Evolutionary conservation across 1,140 invertebrate genomes (phyloP), one percentile per base, ranked within the genome.

Genomic region (Archivesica marissinica): DNA sequence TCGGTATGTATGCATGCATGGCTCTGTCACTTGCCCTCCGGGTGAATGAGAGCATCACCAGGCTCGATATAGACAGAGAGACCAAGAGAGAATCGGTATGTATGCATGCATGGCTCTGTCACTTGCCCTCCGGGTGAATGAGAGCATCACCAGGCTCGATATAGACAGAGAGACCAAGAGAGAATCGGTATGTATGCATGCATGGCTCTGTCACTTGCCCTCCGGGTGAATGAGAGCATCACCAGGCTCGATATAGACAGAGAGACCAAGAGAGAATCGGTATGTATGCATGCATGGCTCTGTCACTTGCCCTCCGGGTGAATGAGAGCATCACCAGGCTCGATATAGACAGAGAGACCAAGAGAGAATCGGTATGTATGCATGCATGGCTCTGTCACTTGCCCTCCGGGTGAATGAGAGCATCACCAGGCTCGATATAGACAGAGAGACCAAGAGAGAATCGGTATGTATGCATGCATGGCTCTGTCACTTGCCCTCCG

Each of bases 211-310:
- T 95, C 96, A 33, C 94, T 95, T 52, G 96, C 96, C 2, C 94
- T 98, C 90, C 96, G 96, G 92, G 96, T 96, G 11, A 97, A 97
- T 93, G 95, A 94, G 68, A 96, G 95, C 38, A 94, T 97, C 59
- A 97, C 96, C 11, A 95, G 96, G 89, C 95, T 98, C n/a, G 97
- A 97, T 92, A 93, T 98, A 39, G 97, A 97, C 91, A 96, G 96
- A 88, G 95, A 95, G 47, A 95, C 96, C 75, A 95, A 95, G 75
- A 94, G 92, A 86, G 95, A 95, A 93, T 91, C 94, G 85, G 95
- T 95, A 92, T 93, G 90, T 72, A 72, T 20, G n/a, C n/a, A n/a
- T n/a, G n/a, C n/a, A 95, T 96, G 90, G 96, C 96, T 28, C 95
- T 98, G 30, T 95, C 96, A 33, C 94, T 95, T 52, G 96, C 96